Evolutionary conservation across 2,113 vertebrate genomes (phyloP), one percentile per base, ranked within the genome.

Genomic region (Spermophilus dauricus): DNA sequence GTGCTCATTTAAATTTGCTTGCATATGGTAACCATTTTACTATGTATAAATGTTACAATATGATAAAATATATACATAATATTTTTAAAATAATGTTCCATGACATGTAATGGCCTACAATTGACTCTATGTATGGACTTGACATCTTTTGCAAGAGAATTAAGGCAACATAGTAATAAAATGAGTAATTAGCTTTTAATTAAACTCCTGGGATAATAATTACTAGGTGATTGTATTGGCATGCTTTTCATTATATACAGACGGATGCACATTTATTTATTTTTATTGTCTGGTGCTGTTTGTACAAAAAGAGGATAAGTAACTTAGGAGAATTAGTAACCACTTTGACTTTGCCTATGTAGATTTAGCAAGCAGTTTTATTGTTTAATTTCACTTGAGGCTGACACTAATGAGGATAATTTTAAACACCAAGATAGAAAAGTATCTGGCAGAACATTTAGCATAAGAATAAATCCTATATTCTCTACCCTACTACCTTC

Each of bases 101-200:
- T 65, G 20, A 67, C 22, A 48, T 80, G 76, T 58, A 42, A 32
- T 85, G 58, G 42, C 7, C 34, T n/a, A 61, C 7, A 8, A 56
- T 3, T 81, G 39, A 75, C 14, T 75, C 0, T 45, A 65, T 53
- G 51, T 73, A 39, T 22, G n/a, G 80, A 34, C 14, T 26, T 95
- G 61, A 80, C 65, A 12, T 78, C 34, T 89, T 95, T 75, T 81
- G 51, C 34, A 45, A 42, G 51, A 84, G 22, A 78, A 86, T 73
- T 75, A 93, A 97, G 81, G 30, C 85, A 97, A 95, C 76, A 96
- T 72, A 58, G 42, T 65, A 76, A 72, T 84, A 94, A 96, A 80
- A 94, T 95, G 42, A 95, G 77, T 70, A 78, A 84, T 84, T 80
- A 73, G 58, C 42, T 94, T 16, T 96, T 87, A 96, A 93, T 96